phyloP scores from a whole-genome alignment of 2,113 vertebrate species.

The Menidia beryllina region DNA sequence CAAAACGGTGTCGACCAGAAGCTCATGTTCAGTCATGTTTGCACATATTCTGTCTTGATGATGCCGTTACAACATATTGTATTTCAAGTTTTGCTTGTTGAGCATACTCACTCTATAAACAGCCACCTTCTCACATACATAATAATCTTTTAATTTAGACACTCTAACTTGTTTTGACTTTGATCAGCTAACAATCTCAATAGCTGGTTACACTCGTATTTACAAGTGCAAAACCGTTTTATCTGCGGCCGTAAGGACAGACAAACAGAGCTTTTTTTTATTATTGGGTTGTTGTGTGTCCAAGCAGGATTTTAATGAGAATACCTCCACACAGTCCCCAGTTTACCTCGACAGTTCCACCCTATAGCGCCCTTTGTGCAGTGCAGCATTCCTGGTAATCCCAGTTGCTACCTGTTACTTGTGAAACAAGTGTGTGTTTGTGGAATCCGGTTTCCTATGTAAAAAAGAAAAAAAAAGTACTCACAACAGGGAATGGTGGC shows the following conservation, averaged over 20 bases:
- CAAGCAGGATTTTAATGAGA: slow-evolving; percentile 33
- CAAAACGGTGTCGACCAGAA: background rate
- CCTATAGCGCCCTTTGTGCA: slow-evolving; percentile 67
- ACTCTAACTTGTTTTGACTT: background rate
- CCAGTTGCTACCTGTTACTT: slow-evolving; percentile 61
- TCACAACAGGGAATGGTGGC: background rate
- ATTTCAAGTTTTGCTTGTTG: slow-evolving; percentile 70
- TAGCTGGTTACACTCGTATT: background rate
- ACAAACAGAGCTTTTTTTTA: background rate
- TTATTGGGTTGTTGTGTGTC: background rate
- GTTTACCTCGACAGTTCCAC: slow-evolving; percentile 53
- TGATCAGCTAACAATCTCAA: background rate
- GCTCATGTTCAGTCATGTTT: background rate
- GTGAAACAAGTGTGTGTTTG: slow-evolving; percentile 26
- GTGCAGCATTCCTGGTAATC: slow-evolving; percentile 69
- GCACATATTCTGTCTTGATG: background rate
- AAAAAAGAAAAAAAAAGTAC: background rate
- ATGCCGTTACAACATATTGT: no score
- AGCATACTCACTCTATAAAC: background rate
- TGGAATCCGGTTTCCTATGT: background rate
- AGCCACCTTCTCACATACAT: background rate
- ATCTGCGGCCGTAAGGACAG: background rate
- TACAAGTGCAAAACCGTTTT: background rate
- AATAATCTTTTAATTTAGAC: background rate
- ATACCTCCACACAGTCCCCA: slow-evolving; percentile 36